Evolutionary conservation across 2,113 vertebrate species (phyloP), one percentile per base, ranked within the genome.

Genomic region (Rhinichthys klamathensis): DNA sequence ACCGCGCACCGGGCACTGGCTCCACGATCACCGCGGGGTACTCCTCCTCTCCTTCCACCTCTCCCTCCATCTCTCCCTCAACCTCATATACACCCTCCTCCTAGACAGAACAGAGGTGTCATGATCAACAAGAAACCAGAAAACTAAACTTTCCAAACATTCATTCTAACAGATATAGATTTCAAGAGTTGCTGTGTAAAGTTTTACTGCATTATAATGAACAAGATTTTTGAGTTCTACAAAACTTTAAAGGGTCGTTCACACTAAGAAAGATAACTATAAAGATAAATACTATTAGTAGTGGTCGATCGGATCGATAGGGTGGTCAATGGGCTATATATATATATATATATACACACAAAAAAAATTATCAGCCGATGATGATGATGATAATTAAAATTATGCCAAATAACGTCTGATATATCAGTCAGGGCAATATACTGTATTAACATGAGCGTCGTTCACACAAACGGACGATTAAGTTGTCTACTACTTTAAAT

Each of bases 1-100:
- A 88, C 87, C 92, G 92, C 84, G 95, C 95, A 49, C 96, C 95
- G 60, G 96, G 96, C 23, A 98, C 93, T 79, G 95, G 96, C 90
- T 98, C 97, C 93, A 98, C 97, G 88, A 97, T 96, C 92, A 99
- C 96, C 82, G 97, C 96, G 75, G 96, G 93, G 44, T 90, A 94
- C 89, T 94, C 92, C 89, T 94, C 95, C 89, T 95, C 92, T 4
- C 89, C 94, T 72, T 91, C 92, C 78, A 92, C 91, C 83, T 94
- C 92, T 87, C 90, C 92, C 76, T 91, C 89, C 23, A 82, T 56
- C 56, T 82, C 80, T 0, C 85, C 91, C 30, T 94, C 93, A 90
- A 89, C 9, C 80, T 86, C 89, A 83, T 85, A 92, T 73, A 90
- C 88, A 35, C 56, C 91, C 15, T 91, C 92, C 90, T 93, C 90